These are phyloP conservation scores for Tokudaia tokunoshimensis DNA, from an alignment of 2,797 vertebrate genomes.

Conservation along the genomic window DNA sequence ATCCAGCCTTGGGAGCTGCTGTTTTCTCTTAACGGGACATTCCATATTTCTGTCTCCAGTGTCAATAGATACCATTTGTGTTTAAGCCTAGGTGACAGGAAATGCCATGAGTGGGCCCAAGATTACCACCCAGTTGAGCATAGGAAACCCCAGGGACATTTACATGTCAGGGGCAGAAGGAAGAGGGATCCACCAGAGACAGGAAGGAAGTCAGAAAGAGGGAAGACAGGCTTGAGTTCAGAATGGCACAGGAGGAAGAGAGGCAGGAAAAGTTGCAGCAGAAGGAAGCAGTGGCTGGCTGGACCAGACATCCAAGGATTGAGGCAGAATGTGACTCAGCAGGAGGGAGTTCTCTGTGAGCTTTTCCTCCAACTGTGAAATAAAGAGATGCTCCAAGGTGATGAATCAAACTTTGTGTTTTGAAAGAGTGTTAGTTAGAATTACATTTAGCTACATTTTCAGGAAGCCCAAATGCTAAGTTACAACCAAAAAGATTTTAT, in stretches of 20 bases:
- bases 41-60: not conserved
- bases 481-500: conserved; percentile 32
- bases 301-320: not conserved
- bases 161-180: not conserved
- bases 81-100: not conserved
- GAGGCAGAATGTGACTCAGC: not conserved
- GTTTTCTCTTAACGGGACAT: not conserved
- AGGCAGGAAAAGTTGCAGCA: not conserved
- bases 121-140: too few species aligned
- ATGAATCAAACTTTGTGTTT: not conserved
- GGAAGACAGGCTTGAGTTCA: not conserved
- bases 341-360: not conserved
- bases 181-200: not conserved
- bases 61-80: not conserved
- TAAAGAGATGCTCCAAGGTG: not conserved
- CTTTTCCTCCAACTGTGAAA: not conserved
- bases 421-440: not conserved
- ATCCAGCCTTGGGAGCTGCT: not conserved
- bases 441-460: not conserved
- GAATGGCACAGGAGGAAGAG: not conserved
- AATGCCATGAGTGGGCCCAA: not conserved
- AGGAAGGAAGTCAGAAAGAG: not conserved
- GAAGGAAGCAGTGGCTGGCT: not conserved
- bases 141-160: not conserved
- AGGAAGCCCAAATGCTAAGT: conserved; percentile 7